Base-by-base conservation (phyloP, 2,797 vertebrate species). In the Denticeps clupeoides region DNA sequence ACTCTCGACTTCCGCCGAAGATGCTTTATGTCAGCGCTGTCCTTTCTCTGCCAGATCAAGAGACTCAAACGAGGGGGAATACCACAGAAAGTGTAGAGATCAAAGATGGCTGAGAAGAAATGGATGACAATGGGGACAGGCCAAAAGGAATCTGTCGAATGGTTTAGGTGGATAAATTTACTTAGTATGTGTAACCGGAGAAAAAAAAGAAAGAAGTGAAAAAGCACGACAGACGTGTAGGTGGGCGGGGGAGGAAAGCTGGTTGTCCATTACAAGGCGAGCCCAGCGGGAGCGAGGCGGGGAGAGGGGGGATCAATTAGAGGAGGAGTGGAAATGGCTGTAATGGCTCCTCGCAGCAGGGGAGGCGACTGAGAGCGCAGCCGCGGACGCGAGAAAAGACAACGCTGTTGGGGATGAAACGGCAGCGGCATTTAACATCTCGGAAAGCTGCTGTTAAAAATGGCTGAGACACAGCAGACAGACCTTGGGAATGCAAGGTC, bases 341-440 rank as follows among this genome's bases (percentile, higher is more conserved):
- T 61, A 65, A 67, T 66, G 47, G 60, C 62, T 62, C 68, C 45
- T 57, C 69, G 58, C 63, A 69, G 71, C 52, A 51, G 49, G 21
- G n/a, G 41, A 53, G 50, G 63, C 51, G 43, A 44, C 40, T 24
- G 43, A 57, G 35, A 63, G 57, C 60, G 64, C 53, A 40, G 24
- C 4, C 13, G 11, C 27, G 60, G 49, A 65, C 51, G 61, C 21
- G 40, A 8, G 37, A 16, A 41, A 9, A 9, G 65, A 49, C 32
- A 37, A 45, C 41, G 38, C 41, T 43, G 51, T 45, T 21, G 19
- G 28, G 15, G n/a, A 22, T 58, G 72, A 70, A 70, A 55, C 63
- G 62, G 53, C 58, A 56, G 58, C 54, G 33, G 54, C 55, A 49
- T 70, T 77, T 69, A 53, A 38, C 49, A 29, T 41, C 42, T 49